phyloP scores from a whole-genome alignment of 1,140 invertebrate species.

The Bombus waltoni region DNA sequence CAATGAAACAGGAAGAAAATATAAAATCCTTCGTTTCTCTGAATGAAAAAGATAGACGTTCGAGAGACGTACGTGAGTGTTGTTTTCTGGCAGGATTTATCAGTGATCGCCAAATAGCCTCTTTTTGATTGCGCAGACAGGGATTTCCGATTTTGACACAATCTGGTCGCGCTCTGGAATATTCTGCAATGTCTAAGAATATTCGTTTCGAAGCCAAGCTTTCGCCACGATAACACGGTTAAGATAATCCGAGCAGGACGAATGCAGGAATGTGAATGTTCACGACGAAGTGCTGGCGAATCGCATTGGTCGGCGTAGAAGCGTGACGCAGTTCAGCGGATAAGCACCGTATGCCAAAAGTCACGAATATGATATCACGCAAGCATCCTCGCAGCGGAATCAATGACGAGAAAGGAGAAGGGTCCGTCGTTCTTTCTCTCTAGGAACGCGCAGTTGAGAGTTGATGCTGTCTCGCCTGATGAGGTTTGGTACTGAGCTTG shows the following conservation, averaged over 20 bases:
- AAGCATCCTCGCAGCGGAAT: background rate
- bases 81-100: background rate
- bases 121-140: background rate
- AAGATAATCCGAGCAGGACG: background rate
- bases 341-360: background rate
- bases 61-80: background rate
- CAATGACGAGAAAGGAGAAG: background rate
- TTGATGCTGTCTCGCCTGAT: background rate
- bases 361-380: background rate
- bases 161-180: background rate
- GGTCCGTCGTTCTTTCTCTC: background rate
- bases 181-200: too few relatives aligned
- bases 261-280: background rate
- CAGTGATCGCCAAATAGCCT: background rate
- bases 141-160: background rate
- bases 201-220: background rate
- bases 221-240: background rate
- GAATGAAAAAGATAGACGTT: background rate
- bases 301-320: background rate
- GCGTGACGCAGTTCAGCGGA: slow-evolving; percentile 37
- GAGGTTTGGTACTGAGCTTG: too few relatives aligned
- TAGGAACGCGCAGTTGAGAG: background rate
- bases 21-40: background rate
- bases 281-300: background rate
- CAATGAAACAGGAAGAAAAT: too few relatives aligned